phyloP scores from a whole-genome alignment of 2,113 vertebrate species.

The Myrmophylax atrothorax region DNA sequence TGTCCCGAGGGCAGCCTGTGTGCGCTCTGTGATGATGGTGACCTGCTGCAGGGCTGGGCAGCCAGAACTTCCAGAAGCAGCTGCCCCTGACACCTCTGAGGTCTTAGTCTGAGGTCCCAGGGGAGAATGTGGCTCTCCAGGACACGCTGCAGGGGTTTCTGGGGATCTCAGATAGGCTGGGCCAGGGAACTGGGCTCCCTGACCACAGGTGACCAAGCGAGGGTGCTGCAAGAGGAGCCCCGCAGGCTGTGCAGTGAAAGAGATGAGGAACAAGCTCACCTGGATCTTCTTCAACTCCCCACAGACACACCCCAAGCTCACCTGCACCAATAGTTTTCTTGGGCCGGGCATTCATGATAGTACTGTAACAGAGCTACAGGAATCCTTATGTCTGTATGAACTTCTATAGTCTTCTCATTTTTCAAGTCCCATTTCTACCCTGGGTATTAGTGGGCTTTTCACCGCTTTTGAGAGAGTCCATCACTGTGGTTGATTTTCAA shows the following conservation, averaged over 20 bases:
- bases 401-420: slow-evolving; percentile 88
- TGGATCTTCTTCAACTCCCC: background rate
- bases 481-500: slow-evolving; percentile 68
- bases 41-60: fast-evolving
- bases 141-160: background rate
- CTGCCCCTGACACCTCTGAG: background rate
- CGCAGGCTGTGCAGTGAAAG: background rate
- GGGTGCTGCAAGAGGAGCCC: background rate
- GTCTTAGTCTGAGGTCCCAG: background rate
- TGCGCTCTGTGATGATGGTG: background rate
- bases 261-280: background rate
- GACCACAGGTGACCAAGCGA: background rate
- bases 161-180: background rate
- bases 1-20: fast-evolving
- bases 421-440: slow-evolving; percentile 87
- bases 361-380: slow-evolving; percentile 85
- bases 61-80: background rate
- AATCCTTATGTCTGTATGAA: slow-evolving; percentile 89
- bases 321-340: slow-evolving; percentile 76
- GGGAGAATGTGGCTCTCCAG: background rate
- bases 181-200: background rate
- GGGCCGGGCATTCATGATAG: slow-evolving; percentile 85
- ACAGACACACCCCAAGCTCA: background rate
- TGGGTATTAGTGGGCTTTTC: slow-evolving; percentile 91
- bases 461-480: slow-evolving; percentile 84